Conservation (phyloP, 1,140 invertebrate species). For the Rhopalosiphum padi region DNA sequence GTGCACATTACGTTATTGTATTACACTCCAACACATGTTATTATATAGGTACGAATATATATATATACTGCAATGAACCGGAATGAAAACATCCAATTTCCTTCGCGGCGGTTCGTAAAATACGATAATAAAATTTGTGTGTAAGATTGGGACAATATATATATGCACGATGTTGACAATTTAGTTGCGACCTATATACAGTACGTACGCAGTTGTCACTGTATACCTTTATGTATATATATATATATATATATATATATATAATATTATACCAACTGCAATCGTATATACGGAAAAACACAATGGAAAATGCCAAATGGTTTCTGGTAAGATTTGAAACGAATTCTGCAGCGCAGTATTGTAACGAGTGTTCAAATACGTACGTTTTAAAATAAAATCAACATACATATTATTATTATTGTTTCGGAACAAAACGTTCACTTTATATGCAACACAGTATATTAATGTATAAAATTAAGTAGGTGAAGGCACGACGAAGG, state of each 20-base stretch:
- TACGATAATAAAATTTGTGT: slow-evolving; percentile 7
- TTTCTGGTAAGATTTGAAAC: neutral
- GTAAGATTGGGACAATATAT: neutral
- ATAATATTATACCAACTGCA: neutral
- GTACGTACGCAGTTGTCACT: neutral
- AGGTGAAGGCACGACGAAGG: neutral
- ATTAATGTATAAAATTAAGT: neutral
- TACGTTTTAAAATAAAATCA: neutral
- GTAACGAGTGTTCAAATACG: neutral
- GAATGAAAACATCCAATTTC: slow-evolving; percentile 14
- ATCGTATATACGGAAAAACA: neutral
- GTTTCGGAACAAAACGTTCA: neutral
- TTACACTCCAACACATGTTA: neutral
- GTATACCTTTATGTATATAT: neutral
- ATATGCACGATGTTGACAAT: neutral
- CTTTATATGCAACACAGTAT: neutral
- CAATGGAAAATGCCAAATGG: neutral
- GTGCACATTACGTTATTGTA: neutral
- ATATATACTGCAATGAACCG: neutral
- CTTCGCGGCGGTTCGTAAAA: neutral
- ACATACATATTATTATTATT: neutral
- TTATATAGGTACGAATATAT: neutral
- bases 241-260: neutral
- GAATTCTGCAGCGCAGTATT: neutral
- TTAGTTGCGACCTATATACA: neutral